phyloP scores from a whole-genome alignment of 2,113 vertebrate genomes.

The Serinus canaria region DNA sequence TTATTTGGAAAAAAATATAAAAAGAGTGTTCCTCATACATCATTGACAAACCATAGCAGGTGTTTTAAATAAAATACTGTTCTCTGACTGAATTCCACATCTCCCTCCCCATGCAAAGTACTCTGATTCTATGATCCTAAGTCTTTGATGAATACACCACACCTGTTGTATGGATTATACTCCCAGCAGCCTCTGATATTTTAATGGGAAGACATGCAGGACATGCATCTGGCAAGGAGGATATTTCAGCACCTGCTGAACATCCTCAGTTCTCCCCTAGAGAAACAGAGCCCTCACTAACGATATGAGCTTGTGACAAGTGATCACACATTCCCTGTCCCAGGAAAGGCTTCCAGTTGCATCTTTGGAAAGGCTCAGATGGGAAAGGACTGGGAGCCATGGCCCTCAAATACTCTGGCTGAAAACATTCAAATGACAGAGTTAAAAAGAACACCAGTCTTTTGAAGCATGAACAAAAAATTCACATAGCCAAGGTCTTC shows the following conservation, averaged over 20 bases:
- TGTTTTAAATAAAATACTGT: not conserved
- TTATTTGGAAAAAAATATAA: not conserved
- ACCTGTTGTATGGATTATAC: not conserved
- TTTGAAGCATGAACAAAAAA: not conserved
- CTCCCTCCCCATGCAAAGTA: not conserved
- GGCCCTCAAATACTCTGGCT: not conserved
- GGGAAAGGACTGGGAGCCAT: not conserved
- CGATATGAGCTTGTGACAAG: not conserved
- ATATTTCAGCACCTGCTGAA: not conserved
- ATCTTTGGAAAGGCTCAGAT: not conserved
- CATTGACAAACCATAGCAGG: not conserved
- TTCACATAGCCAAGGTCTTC: not conserved
- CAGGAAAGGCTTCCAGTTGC: not conserved
- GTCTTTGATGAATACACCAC: not conserved
- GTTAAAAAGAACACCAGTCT: not conserved
- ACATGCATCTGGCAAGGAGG: not conserved
- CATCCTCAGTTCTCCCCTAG: not conserved
- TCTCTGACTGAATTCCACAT: not conserved
- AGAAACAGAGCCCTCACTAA: not conserved
- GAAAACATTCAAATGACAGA: fast-evolving
- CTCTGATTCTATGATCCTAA: not conserved
- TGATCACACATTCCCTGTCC: not conserved
- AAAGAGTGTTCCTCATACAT: not conserved
- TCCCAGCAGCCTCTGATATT: not conserved
- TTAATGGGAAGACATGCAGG: not conserved